These are phyloP conservation scores for Nebria ingens DNA, from an alignment of 1,140 invertebrate genomes.

Conservation along the genomic window DNA sequence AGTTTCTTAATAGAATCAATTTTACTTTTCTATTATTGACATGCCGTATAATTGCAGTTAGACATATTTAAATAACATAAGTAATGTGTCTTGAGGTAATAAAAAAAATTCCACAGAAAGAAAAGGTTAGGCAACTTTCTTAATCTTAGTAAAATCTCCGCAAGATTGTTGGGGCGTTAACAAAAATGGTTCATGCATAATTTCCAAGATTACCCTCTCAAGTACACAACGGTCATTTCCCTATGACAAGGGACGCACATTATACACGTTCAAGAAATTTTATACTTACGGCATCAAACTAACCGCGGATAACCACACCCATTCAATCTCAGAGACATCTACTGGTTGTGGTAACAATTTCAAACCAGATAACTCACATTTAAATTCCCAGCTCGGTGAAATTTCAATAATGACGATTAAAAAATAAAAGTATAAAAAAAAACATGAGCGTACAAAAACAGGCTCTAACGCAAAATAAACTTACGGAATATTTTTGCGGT, in stretches of 20 bases:
- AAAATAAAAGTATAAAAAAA: neutral
- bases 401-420: slow-evolving; percentile 1
- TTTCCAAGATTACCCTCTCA: slow-evolving; percentile 7
- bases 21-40: too few species aligned
- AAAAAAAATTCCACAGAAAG: too few species aligned
- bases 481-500: slow-evolving; percentile 1
- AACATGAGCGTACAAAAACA: neutral
- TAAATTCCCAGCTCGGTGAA: neutral
- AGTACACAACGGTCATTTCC: slow-evolving; percentile 2
- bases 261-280: neutral
- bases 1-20: too few species aligned
- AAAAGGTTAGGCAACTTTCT: slow-evolving; percentile 7
- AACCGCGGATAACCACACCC: neutral
- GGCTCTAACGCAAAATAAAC: neutral
- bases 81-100: too few species aligned
- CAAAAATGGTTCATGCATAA: slow-evolving; percentile 8
- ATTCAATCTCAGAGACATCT: slow-evolving; percentile 4
- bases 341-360: neutral
- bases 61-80: too few species aligned
- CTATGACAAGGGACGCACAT: slow-evolving; percentile 1
- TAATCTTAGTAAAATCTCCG: slow-evolving; percentile 1
- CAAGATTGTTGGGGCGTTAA: neutral
- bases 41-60: too few species aligned
- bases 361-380: neutral
- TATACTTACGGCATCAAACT: neutral